A percentile compares a stretch with the other conserved stretches of the same genome.
Conservation (phyloP, 2,888 invertebrate species). For the Nemurella pictetii region DNA sequence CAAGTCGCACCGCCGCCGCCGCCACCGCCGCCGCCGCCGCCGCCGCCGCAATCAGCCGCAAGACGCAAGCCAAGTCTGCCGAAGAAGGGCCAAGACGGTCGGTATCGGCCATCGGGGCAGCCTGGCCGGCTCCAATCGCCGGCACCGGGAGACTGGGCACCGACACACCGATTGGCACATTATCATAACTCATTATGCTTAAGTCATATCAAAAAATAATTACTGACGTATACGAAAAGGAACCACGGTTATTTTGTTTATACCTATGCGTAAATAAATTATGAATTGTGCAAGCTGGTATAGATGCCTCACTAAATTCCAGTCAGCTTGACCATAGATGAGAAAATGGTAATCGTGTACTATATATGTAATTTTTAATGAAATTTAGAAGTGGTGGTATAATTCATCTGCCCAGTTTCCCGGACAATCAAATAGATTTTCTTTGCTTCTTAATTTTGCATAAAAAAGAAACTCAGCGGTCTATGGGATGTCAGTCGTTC, state of each 20-base stretch:
- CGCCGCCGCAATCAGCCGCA: not conserved
- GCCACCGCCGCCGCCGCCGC: not conserved
- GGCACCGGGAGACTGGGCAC: not conserved
- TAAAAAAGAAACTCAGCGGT: not conserved
- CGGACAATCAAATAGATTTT: not conserved
- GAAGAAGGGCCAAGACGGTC: not conserved
- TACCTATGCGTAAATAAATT: not conserved
- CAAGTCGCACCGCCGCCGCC: not conserved
- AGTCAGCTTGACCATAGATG: not conserved
- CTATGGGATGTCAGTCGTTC: not conserved
- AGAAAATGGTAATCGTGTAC: not conserved
- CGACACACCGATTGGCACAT: not conserved
- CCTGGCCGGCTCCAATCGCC: not conserved
- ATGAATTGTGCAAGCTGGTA: not conserved
- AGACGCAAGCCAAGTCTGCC: not conserved
- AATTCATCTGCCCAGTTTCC: not conserved
- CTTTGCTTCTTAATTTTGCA: not conserved
- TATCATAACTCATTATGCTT: constrained; percentile 2
- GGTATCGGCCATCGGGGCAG: no score
- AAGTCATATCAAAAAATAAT: not conserved
- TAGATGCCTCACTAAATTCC: not conserved
- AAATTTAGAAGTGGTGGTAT: not conserved
- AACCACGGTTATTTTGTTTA: not conserved
- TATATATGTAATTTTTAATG: not conserved
- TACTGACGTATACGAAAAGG: not conserved